These are phyloP conservation scores for Centropristis striata DNA, from an alignment of 2,113 vertebrate genomes.

Conservation along the genomic window DNA sequence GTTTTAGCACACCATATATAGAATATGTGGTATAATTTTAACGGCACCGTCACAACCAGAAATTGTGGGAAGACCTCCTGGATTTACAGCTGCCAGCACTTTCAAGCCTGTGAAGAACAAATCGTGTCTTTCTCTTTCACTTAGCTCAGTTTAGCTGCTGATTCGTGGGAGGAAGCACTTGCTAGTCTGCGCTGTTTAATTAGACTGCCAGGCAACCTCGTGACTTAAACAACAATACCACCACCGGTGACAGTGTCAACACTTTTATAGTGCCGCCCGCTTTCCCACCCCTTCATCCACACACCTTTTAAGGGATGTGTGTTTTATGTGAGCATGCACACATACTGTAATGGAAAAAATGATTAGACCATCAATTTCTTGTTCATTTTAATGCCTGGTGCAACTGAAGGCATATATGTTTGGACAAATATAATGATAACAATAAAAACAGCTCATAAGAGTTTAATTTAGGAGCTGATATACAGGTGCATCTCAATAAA, in stretches of 20 bases:
- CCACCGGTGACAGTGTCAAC: conserved; percentile 51
- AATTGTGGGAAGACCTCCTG: not conserved
- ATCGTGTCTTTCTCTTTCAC: conserved; percentile 15
- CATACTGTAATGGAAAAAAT: no score
- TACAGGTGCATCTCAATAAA: no score
- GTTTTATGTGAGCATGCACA: not conserved
- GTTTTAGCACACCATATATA: no score
- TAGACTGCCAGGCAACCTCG: conserved; percentile 52
- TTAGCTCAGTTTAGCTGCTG: conserved; percentile 31
- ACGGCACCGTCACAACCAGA: not conserved
- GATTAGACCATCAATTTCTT: no score
- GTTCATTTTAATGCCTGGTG: no score
- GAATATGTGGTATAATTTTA: not conserved
- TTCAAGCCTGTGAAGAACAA: conserved; percentile 19
- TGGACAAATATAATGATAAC: no score
- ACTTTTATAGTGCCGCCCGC: conserved; percentile 22
- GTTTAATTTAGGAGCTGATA: no score
- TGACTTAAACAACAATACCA: conserved; percentile 59
- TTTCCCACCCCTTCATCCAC: conserved; percentile 28
- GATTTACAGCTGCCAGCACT: conserved; percentile 13
- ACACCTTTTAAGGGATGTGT: not conserved
- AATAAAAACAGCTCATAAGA: no score
- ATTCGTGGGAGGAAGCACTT: conserved; percentile 38
- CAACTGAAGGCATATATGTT: no score
- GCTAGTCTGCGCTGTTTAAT: conserved; percentile 56